Base-by-base conservation (phyloP, 2,113 vertebrate genomes). In the Tympanuchus pallidicinctus region DNA sequence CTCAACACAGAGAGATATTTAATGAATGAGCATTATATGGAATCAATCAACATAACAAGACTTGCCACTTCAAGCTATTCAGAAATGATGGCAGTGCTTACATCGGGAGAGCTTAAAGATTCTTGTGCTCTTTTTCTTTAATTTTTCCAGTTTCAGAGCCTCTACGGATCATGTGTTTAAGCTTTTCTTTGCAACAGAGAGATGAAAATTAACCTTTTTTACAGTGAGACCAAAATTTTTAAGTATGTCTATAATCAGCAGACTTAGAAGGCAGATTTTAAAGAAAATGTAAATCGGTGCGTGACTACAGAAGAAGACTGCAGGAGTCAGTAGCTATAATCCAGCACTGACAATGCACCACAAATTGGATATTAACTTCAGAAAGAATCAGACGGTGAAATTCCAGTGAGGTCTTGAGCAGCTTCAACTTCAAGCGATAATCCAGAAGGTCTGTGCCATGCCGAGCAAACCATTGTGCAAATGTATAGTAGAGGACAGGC, bases 111-210 rank as follows among this genome's bases (percentile, higher is more conserved):
- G 79, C 61, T 86, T 91, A 83, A 74, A 75, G 38, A 74, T 72
- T 69, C 64, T 43, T 47, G 38, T 10, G 15, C 61, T 9, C 56
- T 82, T 85, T 77, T 74, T 74, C 65, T 86, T 88, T 56, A 67
- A 82, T 91, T 91, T 85, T 86, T 88, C 76, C 75, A 36, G 18
- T 78, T 93, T 89, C 82, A 92, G 48, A 91, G 73, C 85, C 66
- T 91, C 74, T 24, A 22, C 21, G 27, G 34, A 94, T 91, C 43
- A 63, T 6, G 22, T 30, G 28, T 78, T 94, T 69, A 88, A 94
- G 73, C 36, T 93, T 84, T 91, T 81, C 88, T 88, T 90, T 50
- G 52, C 57, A 86, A 72, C 13, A 9, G 43, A 88, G 47, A 56
- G 57, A 11, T 54, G 63, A 24, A 94, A 94, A 80, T 88, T 67